Percentiles rank a stretch among this genome's conserved stretches.
Evolutionary conservation across 2,113 vertebrate species (phyloP).

Genomic region (Empidonax alnorum): DNA sequence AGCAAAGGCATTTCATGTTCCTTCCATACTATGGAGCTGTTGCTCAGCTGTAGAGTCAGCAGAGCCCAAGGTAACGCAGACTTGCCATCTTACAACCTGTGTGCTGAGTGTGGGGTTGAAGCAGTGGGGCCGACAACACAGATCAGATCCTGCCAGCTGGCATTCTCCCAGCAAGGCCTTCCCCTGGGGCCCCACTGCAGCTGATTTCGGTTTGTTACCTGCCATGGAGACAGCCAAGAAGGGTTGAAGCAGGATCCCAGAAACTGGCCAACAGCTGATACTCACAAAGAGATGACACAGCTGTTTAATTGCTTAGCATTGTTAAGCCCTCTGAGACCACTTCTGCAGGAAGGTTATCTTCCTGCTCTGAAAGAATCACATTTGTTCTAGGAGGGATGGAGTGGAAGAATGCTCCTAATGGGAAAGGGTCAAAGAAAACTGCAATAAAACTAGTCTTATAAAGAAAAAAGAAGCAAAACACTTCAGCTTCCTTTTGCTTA

Average conservation of each 20-base stretch:
- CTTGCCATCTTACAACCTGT: background rate
- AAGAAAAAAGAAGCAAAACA: background rate
- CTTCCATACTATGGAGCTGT: background rate
- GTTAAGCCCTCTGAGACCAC: background rate
- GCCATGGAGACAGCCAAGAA: background rate
- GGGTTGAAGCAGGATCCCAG: background rate
- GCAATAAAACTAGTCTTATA: background rate
- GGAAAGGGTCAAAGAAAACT: background rate
- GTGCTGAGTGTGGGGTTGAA: background rate
- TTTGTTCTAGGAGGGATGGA: background rate
- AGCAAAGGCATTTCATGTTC: background rate
- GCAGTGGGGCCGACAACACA: background rate
- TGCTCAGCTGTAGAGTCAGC: background rate
- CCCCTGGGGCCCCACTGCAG: background rate
- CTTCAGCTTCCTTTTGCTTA: background rate
- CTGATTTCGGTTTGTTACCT: background rate
- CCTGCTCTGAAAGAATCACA: background rate
- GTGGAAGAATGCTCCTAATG: background rate
- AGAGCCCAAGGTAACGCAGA: background rate
- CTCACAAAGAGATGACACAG: background rate
- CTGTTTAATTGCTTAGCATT: background rate
- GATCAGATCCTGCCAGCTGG: background rate
- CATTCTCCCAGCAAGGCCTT: background rate
- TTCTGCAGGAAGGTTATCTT: constrained; percentile 33
- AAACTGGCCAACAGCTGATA: background rate